Evolutionary conservation across 1,140 invertebrate species (phyloP).

Genomic region (Achroia grisella): DNA sequence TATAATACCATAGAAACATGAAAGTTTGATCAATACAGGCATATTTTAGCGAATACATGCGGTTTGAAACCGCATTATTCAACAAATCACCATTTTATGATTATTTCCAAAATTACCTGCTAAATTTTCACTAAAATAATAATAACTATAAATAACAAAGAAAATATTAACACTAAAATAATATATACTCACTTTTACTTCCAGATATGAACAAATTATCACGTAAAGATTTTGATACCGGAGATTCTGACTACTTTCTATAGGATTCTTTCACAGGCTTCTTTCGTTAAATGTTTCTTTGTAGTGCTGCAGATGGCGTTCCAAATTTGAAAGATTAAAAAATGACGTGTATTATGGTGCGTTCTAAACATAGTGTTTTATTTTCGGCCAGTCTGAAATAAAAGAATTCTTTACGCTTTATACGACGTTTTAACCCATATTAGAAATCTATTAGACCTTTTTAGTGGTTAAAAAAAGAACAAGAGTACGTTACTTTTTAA

Average conservation of each 20-base stretch:
- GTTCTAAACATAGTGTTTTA: conserved; percentile 3
- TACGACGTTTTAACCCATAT: no score
- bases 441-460: no score
- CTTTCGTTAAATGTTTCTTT: conserved; percentile 51
- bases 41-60: conserved; percentile 25
- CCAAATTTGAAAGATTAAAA: conserved; percentile 46
- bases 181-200: conserved; percentile 60
- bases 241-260: conserved; percentile 71
- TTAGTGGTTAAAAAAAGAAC: no score
- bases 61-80: conserved; percentile 6
- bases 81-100: conserved; percentile 23
- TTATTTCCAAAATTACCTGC: conserved; percentile 11
- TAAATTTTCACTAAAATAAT: conserved; percentile 12
- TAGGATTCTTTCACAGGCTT: conserved; percentile 72
- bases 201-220: conserved; percentile 58
- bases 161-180: conserved; percentile 14
- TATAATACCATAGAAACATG: conserved; percentile 43
- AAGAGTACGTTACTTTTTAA: no score
- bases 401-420: no score
- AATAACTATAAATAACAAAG: conserved; percentile 8
- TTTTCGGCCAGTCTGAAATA: conserved; percentile 2
- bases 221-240: conserved; percentile 71
- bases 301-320: conserved; percentile 59
- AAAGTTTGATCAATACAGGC: conserved; percentile 59
- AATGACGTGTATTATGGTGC: not conserved